Percentiles rank a stretch among this genome's conserved stretches.
phyloP scores from a whole-genome alignment of 92 coral and sea anemone genomes.

The Parazoanthus atlanticus region DNA sequence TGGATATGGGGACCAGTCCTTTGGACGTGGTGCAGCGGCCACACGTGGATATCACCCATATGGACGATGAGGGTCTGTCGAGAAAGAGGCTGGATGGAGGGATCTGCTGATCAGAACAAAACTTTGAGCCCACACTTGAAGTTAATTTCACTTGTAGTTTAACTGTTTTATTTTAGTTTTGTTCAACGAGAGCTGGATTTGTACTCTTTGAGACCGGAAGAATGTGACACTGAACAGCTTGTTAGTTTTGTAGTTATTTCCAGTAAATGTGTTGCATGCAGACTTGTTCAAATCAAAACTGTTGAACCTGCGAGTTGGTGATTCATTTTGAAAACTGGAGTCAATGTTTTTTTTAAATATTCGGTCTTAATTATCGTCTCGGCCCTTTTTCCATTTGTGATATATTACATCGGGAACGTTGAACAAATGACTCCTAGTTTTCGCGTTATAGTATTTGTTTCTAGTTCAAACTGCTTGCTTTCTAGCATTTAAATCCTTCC shows the following conservation, averaged over 20 bases:
- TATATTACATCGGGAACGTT: no score
- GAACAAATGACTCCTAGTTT: no score
- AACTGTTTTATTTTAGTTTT: background rate
- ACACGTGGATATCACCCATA: constrained; percentile 34
- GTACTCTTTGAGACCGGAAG: background rate
- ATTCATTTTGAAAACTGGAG: no score
- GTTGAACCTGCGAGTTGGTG: background rate
- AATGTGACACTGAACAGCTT: background rate
- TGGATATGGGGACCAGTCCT: no score
- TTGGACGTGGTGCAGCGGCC: no score
- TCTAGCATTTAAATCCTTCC: no score
- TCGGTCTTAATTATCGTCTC: no score
- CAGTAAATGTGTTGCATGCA: background rate
- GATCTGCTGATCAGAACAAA: background rate
- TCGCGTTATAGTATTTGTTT: no score
- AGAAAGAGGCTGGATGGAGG: background rate
- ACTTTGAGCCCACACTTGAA: background rate
- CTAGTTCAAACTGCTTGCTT: no score
- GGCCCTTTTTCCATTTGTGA: no score
- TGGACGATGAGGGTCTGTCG: no score
- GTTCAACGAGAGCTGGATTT: background rate
- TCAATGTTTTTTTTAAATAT: no score
- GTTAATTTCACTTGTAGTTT: background rate
- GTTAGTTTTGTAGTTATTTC: background rate
- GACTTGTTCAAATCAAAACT: background rate